Conservation (phyloP, 2,888 invertebrate genomes). For the Cheilosia scutellata region DNA sequence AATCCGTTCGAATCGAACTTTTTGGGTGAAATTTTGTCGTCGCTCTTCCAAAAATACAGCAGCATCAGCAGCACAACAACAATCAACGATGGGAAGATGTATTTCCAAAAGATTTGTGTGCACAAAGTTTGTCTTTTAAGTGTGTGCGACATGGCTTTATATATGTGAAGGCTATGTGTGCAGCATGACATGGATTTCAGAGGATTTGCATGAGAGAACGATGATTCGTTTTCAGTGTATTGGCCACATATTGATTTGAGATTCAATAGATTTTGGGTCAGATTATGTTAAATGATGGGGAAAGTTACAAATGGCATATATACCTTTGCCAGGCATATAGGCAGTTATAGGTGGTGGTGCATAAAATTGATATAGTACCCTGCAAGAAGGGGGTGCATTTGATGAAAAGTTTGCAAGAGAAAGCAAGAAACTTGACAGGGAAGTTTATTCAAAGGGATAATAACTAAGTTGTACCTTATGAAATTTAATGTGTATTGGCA, state of each 20-base stretch:
- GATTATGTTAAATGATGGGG: conserved; percentile 39
- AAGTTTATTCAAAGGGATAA: not conserved
- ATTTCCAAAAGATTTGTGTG: conserved; percentile 24
- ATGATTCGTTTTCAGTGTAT: conserved; percentile 23
- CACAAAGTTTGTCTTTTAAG: conserved; percentile 47
- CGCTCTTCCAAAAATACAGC: not conserved
- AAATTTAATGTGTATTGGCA: no score
- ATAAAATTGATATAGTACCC: conserved; percentile 23
- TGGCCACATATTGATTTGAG: conserved; percentile 53
- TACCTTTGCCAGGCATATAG: not conserved
- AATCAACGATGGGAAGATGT: not conserved
- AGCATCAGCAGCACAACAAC: not conserved
- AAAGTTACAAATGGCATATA: conserved; percentile 13
- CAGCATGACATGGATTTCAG: conserved; percentile 45
- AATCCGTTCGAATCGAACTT: conserved; percentile 47
- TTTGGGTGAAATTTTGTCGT: not conserved
- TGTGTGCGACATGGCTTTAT: conserved; percentile 13
- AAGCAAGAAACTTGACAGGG: not conserved
- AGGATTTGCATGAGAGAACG: conserved; percentile 45
- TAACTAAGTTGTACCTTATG: no score
- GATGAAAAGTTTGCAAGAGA: not conserved
- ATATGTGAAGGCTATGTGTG: not conserved
- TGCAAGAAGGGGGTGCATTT: not conserved
- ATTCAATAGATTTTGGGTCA: conserved; percentile 46
- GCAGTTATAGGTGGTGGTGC: not conserved